These are phyloP conservation scores for Heliothis subflexa DNA, from an alignment of 1,140 invertebrate genomes.

Conservation along the genomic window DNA sequence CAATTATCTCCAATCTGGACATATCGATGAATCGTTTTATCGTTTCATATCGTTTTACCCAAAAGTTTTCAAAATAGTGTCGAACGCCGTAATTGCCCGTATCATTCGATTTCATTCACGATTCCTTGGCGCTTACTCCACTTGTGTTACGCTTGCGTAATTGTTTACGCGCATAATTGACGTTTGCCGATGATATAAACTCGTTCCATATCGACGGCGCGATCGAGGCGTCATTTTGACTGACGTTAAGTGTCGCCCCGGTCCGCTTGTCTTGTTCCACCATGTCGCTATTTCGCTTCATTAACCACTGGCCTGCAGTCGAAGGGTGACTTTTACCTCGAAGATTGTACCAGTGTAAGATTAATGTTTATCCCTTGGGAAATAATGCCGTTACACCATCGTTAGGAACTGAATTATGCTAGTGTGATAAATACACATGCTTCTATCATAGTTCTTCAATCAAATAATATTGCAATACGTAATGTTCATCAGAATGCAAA, in stretches of 20 bases:
- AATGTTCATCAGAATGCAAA: slow-evolving; percentile 56
- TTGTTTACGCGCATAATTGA: slow-evolving; percentile 65
- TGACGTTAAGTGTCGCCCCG: slow-evolving; percentile 56
- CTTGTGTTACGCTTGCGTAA: slow-evolving; percentile 63
- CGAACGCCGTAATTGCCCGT: slow-evolving; percentile 58
- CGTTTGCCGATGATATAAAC: slow-evolving; percentile 62
- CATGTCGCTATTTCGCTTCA: slow-evolving; percentile 52
- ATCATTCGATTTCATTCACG: slow-evolving; percentile 61
- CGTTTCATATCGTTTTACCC: no score
- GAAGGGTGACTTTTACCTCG: slow-evolving; percentile 39
- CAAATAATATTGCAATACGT: slow-evolving; percentile 35
- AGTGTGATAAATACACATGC: neutral
- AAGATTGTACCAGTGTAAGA: slow-evolving; percentile 15
- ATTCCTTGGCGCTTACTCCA: slow-evolving; percentile 49
- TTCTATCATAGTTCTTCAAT: slow-evolving; percentile 4
- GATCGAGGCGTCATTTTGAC: slow-evolving; percentile 63
- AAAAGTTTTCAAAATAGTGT: slow-evolving; percentile 2
- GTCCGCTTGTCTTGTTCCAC: slow-evolving; percentile 43
- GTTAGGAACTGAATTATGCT: neutral
- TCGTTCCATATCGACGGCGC: slow-evolving; percentile 54
- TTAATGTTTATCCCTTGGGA: slow-evolving; percentile 23
- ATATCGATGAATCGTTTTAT: no score
- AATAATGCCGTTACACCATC: slow-evolving; percentile 16
- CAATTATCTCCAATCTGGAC: neutral
- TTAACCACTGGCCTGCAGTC: slow-evolving; percentile 43